Conservation (phyloP, 2,797 vertebrate species). For the Lepilemur septentrionalis region DNA sequence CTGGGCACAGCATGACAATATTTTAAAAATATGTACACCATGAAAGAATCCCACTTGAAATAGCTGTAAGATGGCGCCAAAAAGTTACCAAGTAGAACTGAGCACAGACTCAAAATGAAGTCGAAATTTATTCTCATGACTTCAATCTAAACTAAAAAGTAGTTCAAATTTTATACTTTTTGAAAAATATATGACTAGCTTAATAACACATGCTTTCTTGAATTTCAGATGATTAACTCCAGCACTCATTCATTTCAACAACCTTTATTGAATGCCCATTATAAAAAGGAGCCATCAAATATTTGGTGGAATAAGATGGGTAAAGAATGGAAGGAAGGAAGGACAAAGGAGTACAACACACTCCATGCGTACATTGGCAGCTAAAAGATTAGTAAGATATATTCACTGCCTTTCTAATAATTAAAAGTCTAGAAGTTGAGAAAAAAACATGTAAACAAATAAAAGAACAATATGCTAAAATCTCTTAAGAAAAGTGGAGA, state of each 20-base stretch:
- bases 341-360: not conserved
- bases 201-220: not conserved
- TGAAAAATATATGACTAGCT: not conserved
- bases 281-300: not conserved
- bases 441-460: conserved; percentile 5
- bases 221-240: not conserved
- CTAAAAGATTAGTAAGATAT: conserved; percentile 45
- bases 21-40: conserved; percentile 76
- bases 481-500: conserved; percentile 32
- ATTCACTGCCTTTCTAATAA: conserved; percentile 12
- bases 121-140: conserved; percentile 23
- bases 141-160: not conserved
- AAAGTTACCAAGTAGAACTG: conserved; percentile 61
- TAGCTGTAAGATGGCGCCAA: conserved; percentile 74
- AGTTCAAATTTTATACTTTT: conserved; percentile 22
- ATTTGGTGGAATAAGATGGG: conserved; percentile 34
- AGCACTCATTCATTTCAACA: not conserved
- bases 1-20: conserved; percentile 75
- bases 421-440: not conserved
- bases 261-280: not conserved
- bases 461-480: not conserved
- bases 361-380: not conserved
- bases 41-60: conserved; percentile 77
- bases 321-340: not conserved
- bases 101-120: conserved; percentile 49